phyloP scores from a whole-genome alignment of 2,888 invertebrate genomes.

The Andrena chrysosceles region DNA sequence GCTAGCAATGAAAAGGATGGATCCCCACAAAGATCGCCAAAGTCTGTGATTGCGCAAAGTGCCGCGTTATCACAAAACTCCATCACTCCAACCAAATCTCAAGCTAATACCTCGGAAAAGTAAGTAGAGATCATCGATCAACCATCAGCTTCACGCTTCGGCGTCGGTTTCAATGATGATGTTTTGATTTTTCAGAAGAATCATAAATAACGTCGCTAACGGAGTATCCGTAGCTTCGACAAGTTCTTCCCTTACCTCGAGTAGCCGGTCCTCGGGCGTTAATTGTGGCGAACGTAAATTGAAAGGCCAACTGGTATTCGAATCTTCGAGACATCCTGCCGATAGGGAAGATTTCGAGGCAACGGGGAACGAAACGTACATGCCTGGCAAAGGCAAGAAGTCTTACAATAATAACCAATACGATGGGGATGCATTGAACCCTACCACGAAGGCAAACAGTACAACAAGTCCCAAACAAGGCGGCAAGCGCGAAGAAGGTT shows the following conservation, averaged over 20 bases:
- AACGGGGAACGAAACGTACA: slow-evolving; percentile 88
- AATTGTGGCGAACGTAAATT: slow-evolving; percentile 79
- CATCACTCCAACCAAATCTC: slow-evolving; percentile 77
- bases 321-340: slow-evolving; percentile 90
- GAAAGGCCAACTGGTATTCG: slow-evolving; percentile 89
- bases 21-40: slow-evolving; percentile 77
- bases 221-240: slow-evolving; percentile 65
- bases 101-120: slow-evolving; percentile 68
- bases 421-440: slow-evolving; percentile 78
- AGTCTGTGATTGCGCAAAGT: slow-evolving; percentile 69
- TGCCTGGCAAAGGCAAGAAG: slow-evolving; percentile 85
- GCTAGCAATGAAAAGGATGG: slow-evolving; percentile 78
- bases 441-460: slow-evolving; percentile 81
- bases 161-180: background rate
- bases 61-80: slow-evolving; percentile 72
- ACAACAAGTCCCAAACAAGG: slow-evolving; percentile 90
- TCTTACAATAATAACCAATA: slow-evolving; percentile 78
- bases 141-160: background rate
- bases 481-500: slow-evolving; percentile 94
- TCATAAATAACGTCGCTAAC: slow-evolving; percentile 68
- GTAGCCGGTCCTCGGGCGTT: slow-evolving; percentile 70
- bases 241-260: slow-evolving; percentile 71
- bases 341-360: slow-evolving; percentile 91
- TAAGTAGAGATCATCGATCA: slow-evolving; percentile 36
- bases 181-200: slow-evolving; percentile 70